Conservation (phyloP, 2,888 invertebrate species). For the Agrochola litura region DNA sequence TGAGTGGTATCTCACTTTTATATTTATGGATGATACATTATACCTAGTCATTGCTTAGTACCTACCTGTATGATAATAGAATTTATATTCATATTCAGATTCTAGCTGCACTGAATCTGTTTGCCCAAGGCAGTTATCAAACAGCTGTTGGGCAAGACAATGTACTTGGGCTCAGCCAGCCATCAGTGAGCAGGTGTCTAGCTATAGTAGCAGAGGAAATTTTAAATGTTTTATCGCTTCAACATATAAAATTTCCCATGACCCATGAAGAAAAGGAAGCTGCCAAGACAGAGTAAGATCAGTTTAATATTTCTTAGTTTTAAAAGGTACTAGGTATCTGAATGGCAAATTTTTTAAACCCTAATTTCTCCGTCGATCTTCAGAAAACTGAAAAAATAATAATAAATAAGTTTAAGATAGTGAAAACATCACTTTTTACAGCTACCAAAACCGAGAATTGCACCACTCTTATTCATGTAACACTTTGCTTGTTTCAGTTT, state of each 20-base stretch:
- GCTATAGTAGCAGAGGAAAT: neutral
- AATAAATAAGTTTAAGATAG: neutral
- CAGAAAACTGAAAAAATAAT: neutral
- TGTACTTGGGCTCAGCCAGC: slow-evolving; percentile 1
- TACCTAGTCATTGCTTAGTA: too few relatives aligned
- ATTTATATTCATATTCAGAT: too few relatives aligned
- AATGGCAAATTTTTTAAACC: neutral
- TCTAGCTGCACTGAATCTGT: too few relatives aligned
- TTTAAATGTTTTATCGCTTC: neutral
- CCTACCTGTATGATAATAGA: too few relatives aligned
- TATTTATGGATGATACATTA: too few relatives aligned
- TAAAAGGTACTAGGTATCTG: neutral
- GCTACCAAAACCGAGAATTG: neutral
- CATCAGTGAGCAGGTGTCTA: neutral
- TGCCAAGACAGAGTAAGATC: neutral
- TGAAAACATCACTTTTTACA: neutral
- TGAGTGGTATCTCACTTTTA: too few relatives aligned
- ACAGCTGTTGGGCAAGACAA: slow-evolving; percentile 6
- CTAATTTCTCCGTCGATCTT: too few relatives aligned
- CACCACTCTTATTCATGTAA: neutral
- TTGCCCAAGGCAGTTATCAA: neutral
- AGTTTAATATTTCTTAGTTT: slow-evolving; percentile 3
- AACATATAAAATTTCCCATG: neutral
- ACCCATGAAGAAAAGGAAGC: neutral
- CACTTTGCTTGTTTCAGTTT: slow-evolving; percentile 9